These are phyloP conservation scores for Laspeyria flexula DNA, from an alignment of 2,888 invertebrate genomes.

Conservation along the genomic window DNA sequence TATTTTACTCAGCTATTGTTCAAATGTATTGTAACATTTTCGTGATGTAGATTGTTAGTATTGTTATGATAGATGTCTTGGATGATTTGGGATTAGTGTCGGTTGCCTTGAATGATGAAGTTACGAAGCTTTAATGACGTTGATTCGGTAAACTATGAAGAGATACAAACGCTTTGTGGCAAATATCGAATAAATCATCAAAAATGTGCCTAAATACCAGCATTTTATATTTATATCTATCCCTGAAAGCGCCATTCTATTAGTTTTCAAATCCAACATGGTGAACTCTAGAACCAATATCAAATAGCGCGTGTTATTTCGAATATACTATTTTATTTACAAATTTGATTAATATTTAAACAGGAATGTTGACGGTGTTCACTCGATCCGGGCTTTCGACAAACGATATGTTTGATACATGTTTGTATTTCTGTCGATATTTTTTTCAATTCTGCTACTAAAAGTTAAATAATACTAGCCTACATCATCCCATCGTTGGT, in stretches of 20 bases:
- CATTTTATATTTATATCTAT: no score
- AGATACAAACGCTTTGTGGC: no score
- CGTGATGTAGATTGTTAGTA: neutral
- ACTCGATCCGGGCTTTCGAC: neutral
- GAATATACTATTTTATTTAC: slow-evolving; percentile 1
- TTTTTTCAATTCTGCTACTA: no score
- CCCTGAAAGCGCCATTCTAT: neutral
- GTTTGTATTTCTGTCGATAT: no score
- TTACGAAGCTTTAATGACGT: neutral
- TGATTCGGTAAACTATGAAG: no score
- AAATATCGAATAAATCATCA: no score
- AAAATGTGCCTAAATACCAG: no score
- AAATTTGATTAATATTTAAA: neutral
- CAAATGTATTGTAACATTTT: slow-evolving; percentile 20
- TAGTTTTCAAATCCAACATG: neutral
- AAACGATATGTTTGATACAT: neutral
- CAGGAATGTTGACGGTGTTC: slow-evolving; percentile 1
- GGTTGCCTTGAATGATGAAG: neutral
- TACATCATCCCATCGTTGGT: no score
- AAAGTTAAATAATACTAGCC: no score
- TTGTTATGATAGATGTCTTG: neutral
- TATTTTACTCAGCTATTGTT: slow-evolving; percentile 35
- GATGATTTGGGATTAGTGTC: neutral
- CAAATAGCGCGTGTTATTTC: neutral
- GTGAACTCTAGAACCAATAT: neutral